phyloP scores from a whole-genome alignment of 2,113 vertebrate genomes.

The Ancistrus triradiatus region DNA sequence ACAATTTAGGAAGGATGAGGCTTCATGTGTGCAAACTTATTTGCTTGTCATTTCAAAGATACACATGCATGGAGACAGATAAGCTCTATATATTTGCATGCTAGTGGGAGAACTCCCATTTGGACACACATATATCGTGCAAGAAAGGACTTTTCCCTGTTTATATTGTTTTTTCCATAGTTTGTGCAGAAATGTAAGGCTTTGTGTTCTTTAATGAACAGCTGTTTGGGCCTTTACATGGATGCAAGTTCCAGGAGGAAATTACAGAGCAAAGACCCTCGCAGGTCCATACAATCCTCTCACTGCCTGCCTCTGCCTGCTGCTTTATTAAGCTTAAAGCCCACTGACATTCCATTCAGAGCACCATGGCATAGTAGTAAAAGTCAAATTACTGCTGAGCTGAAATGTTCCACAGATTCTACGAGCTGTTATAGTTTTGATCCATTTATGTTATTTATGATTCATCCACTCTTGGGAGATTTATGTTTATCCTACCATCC shows the following conservation, averaged over 20 bases:
- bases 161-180: too few species aligned
- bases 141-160: too few species aligned
- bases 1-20: neutral
- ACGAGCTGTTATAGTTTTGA: neutral
- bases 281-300: constrained; percentile 8
- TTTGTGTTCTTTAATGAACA: constrained; percentile 54
- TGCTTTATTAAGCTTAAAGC: constrained; percentile 7
- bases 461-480: constrained; percentile 3
- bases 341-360: constrained; percentile 6
- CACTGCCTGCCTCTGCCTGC: constrained; percentile 2
- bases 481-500: too few species aligned
- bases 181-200: too few species aligned
- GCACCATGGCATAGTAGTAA: neutral
- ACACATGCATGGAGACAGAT: too few species aligned
- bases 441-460: neutral
- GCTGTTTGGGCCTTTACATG: constrained; percentile 49
- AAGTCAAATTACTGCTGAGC: constrained; percentile 4
- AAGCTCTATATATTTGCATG: too few species aligned
- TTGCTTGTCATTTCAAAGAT: neutral
- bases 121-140: neutral
- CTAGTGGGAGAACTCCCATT: too few species aligned
- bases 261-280: constrained; percentile 57
- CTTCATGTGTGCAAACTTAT: neutral
- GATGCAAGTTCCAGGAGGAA: constrained; percentile 46
- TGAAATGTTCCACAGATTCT: neutral